Evolutionary conservation across 2,888 invertebrate genomes (phyloP), one percentile per base, ranked within the genome.

Genomic region (Anorthoa munda): DNA sequence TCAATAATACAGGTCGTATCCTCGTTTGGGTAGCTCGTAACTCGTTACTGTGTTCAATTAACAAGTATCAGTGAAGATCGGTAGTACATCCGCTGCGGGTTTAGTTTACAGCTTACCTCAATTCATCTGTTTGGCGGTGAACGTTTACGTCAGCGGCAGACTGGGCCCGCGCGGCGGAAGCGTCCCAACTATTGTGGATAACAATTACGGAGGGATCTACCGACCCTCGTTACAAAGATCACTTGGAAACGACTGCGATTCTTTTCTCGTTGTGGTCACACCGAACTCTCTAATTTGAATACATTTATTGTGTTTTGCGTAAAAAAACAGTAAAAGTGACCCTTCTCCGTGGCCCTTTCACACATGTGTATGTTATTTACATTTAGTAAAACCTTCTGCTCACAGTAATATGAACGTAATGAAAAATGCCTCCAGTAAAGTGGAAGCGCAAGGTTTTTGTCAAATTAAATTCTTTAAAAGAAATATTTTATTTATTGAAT

Each of bases 201-300:
- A 91, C 91, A 90, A 91, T 91, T 90, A 90, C 86, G 81, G 65
- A 83, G 87, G 86, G 88, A 86, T 86, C 82, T 85, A 81, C 78
- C 85, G 80, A 89, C 89, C 90, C 88, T 86, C 85, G 88, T 89
- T 87, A 88, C 83, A 79, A 70, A 81, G 85, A 85, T 86, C 89
- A 90, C 86, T 89, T 89, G 87, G 83, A 87, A 90, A 91, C 82
- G 88, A 87, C 86, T 86, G 84, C 87, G 86, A 89, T 90, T 90
- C 87, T 86, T 86, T 84, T 83, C 86, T 86, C 84, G 78, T 86
- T 84, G 86, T 84, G 88, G 89, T 88, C 83, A 86, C 79, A 81
- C 78, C 78, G 77, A 87, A 81, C 79, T 82, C 83, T 81, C 81
- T 83, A 83, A 84, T 87, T 85, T 84, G 80, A 87, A 87, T 85